Evolutionary conservation across 2,888 invertebrate species (phyloP), one percentile per base, ranked within the genome.

Genomic region (Pammene fasciana): DNA sequence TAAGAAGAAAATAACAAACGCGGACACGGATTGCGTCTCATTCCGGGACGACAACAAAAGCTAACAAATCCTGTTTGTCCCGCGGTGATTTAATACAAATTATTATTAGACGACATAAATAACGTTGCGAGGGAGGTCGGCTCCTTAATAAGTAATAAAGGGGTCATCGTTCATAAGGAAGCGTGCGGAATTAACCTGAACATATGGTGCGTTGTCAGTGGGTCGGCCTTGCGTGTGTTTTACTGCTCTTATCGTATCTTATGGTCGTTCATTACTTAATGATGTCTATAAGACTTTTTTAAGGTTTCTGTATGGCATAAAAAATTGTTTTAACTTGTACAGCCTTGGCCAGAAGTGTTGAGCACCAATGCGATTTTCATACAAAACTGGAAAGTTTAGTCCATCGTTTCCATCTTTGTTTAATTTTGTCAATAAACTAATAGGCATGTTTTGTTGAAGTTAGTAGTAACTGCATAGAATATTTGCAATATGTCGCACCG

Each of bases 91-190:
- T 92, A 92, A 92, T 92, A 92, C 92, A 92, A 92, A 92, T 92
- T 92, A 92, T 92, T 92, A 92, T 92, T 92, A 91, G 90, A 89
- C 83, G 82, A 90, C 91, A 92, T 92, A 92, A 92, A 92, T 92
- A 92, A 92, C 90, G 82, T 78, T 80, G 82, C 84, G 79, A 85
- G 89, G 87, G 87, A 71, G 80, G 81, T 83, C 79, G 81, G 86
- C 89, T 90, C 84, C 89, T 92, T 92, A 92, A 92, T 92, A 92
- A 92, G 89, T 92, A 92, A 92, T 92, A 92, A 92, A 91, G 90
- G 92, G 91, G 91, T 90, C 91, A 92, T 90, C 89, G 86, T 87
- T 92, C 90, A 89, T 84, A 79, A 75, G 78, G 77, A 77, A 79
- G 79, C 70, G 78, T 80, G 76, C 76, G 83, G 89, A 89, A 90